These are phyloP conservation scores for Rhingia rostrata DNA, from an alignment of 2,888 invertebrate genomes.

Conservation along the genomic window DNA sequence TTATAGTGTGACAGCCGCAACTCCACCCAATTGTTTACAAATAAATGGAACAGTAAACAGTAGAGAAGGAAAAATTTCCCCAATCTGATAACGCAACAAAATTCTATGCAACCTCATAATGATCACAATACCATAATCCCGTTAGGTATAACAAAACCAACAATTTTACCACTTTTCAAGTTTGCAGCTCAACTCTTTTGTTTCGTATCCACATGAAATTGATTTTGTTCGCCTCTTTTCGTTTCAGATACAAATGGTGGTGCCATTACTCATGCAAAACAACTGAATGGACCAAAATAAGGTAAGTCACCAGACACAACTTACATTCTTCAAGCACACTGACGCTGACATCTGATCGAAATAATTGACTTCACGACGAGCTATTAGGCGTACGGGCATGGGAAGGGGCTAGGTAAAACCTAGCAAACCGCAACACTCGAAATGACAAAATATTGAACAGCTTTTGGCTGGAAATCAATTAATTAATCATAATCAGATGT, in stretches of 20 bases:
- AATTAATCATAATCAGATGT: slow-evolving; percentile 73
- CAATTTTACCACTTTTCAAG: slow-evolving; percentile 31
- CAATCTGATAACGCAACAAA: slow-evolving; percentile 57
- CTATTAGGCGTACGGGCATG: not conserved
- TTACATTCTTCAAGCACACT: slow-evolving; percentile 3
- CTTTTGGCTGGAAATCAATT: slow-evolving; percentile 62
- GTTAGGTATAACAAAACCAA: slow-evolving; percentile 41
- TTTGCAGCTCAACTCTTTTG: slow-evolving; percentile 63
- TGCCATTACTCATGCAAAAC: slow-evolving; percentile 55
- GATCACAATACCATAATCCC: slow-evolving; percentile 52
- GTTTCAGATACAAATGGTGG: slow-evolving; percentile 59
- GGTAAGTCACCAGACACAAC: slow-evolving; percentile 53
- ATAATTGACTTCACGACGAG: slow-evolving; percentile 43
- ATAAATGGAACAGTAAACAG: not conserved
- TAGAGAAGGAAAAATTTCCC: not conserved
- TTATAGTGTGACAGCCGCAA: slow-evolving; percentile 41
- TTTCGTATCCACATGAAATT: slow-evolving; percentile 37
- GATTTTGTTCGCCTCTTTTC: slow-evolving; percentile 15
- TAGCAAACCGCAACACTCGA: slow-evolving; percentile 22
- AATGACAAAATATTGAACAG: slow-evolving; percentile 65
- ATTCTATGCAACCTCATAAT: slow-evolving; percentile 52
- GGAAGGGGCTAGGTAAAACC: not conserved
- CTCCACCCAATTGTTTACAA: slow-evolving; percentile 50
- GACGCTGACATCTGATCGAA: slow-evolving; percentile 44
- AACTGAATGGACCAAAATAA: slow-evolving; percentile 58